phyloP scores from a whole-genome alignment of 2,113 vertebrate genomes.

The Antigone vipio region DNA sequence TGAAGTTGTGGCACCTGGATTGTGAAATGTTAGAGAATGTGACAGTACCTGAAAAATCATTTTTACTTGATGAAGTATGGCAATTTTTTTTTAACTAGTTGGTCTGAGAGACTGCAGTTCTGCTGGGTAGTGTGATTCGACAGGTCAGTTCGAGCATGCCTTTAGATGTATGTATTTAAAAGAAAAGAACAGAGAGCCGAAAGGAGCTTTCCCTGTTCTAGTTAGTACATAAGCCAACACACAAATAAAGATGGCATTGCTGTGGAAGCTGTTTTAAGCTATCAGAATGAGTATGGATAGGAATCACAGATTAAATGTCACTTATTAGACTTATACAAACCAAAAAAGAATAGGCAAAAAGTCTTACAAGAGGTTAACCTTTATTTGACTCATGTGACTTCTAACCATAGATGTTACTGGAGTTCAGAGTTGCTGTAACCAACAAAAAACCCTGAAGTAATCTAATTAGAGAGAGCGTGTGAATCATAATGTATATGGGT shows the following conservation, averaged over 20 bases:
- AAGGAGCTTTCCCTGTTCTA: neutral
- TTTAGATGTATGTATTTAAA: neutral
- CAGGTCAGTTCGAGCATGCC: rapidly evolving
- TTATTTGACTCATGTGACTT: neutral
- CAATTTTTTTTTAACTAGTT: neutral
- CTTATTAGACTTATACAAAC: neutral
- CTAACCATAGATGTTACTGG: neutral
- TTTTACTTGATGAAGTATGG: neutral
- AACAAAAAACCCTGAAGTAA: neutral
- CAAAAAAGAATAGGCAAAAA: neutral
- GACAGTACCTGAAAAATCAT: neutral
- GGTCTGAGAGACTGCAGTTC: neutral
- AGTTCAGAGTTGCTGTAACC: neutral
- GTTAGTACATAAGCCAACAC: neutral
- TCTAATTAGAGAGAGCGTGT: neutral
- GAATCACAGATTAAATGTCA: neutral
- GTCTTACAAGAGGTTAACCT: neutral
- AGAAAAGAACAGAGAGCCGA: neutral
- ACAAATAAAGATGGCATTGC: neutral
- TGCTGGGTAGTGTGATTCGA: neutral
- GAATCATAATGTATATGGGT: neutral
- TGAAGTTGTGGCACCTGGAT: neutral
- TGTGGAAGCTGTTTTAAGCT: neutral
- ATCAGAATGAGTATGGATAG: neutral
- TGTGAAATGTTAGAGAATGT: neutral